A percentile compares a stretch with the other conserved stretches of the same genome.
phyloP scores from a whole-genome alignment of 2,888 invertebrate species.

The Desoria tigrina region DNA sequence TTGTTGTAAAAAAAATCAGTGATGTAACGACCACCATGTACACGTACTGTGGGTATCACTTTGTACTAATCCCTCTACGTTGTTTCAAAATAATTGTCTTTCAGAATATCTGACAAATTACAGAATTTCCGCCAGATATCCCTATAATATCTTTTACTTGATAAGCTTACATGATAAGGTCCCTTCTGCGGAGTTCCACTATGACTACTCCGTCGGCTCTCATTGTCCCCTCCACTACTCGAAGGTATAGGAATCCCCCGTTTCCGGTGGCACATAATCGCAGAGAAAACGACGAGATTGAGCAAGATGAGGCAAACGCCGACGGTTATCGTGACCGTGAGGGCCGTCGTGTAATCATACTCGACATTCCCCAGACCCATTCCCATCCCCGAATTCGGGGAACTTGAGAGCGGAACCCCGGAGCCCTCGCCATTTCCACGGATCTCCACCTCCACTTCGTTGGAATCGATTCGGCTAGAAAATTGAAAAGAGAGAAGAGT shows the following conservation, averaged over 20 bases:
- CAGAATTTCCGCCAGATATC: too few relatives aligned
- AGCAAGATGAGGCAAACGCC: constrained; percentile 53
- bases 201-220: constrained; percentile 47
- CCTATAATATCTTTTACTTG: too few relatives aligned
- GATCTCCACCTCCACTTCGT: constrained; percentile 48
- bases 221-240: constrained; percentile 33
- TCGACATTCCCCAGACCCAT: constrained; percentile 39
- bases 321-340: constrained; percentile 53
- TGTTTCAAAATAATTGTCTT: too few relatives aligned
- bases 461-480: constrained; percentile 43
- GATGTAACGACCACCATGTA: too few relatives aligned
- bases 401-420: constrained; percentile 34
- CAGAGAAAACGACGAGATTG: constrained; percentile 53
- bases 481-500: background rate
- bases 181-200: constrained; percentile 49
- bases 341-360: constrained; percentile 53
- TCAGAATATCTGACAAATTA: too few relatives aligned
- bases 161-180: constrained; percentile 8
- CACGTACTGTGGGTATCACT: too few relatives aligned
- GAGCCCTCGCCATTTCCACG: constrained; percentile 34
- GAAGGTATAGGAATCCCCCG: constrained; percentile 46
- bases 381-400: constrained; percentile 36
- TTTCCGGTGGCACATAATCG: constrained; percentile 54
- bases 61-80: too few relatives aligned
- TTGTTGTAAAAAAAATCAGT: too few relatives aligned